These are phyloP conservation scores for Eupelmus urozonus DNA, from an alignment of 2,888 invertebrate species.

Conservation along the genomic window DNA sequence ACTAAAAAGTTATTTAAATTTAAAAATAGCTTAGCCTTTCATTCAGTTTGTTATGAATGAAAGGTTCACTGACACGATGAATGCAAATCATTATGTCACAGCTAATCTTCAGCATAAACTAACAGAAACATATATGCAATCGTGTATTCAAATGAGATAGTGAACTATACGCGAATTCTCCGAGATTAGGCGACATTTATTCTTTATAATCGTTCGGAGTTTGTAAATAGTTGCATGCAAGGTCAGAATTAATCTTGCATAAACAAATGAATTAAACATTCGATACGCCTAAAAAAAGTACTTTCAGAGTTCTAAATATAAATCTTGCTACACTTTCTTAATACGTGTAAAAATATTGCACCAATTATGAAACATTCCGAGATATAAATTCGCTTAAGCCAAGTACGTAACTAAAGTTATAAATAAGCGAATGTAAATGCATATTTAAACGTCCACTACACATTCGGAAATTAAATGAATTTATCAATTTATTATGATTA, in stretches of 20 bases:
- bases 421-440: no score
- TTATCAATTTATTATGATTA: no score
- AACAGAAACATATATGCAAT: constrained; percentile 19
- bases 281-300: background rate
- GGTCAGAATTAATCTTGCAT: background rate
- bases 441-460: no score
- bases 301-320: no score
- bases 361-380: no score
- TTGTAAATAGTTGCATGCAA: background rate
- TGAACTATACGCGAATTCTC: background rate
- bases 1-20: background rate
- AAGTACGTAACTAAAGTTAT: no score
- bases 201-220: background rate
- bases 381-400: no score
- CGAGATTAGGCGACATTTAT: background rate
- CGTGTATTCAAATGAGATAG: background rate
- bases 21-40: background rate
- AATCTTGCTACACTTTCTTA: no score
- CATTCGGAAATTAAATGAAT: no score
- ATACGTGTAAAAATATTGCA: no score
- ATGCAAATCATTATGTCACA: constrained; percentile 22
- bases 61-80: constrained; percentile 26
- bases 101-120: constrained; percentile 34
- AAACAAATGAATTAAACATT: background rate
- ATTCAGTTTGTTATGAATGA: constrained; percentile 25